Base-by-base conservation (phyloP, 1,140 invertebrate genomes). In the Tigriopus japonicus region DNA sequence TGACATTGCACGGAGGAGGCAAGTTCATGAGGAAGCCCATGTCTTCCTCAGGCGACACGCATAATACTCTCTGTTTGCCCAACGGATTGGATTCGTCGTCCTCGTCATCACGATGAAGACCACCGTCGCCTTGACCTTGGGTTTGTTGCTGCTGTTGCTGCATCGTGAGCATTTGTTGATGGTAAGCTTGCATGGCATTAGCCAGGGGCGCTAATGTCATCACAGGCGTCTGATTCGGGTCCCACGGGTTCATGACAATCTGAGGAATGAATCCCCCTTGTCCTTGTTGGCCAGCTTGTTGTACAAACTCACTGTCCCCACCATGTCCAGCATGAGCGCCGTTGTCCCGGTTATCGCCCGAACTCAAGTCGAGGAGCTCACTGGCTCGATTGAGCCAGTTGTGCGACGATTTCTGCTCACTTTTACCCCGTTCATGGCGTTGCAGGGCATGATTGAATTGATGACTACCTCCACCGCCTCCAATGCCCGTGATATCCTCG, bases 231-330 rank as follows among this genome's bases (percentile, higher is more conserved):
- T n/a, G 42, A 19, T 15, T 17, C 10, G 58, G 42, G 17, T 59
- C 58, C 58, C 58, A 59, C 12, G 58, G 58, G 24, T 59, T 52
- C 58, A 59, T 59, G 14, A 59, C 28, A 12, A 59, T 59, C 9
- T 49, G 41, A 5, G 58, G 58, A 6, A 59, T 19, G 6, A 35
- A 56, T 28, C 41, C 41, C 5, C 58, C 45, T 12, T 49, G 45
- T 10, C 45, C 45, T 10, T 49, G 45, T 17, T 49, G n/a, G 2
- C n/a, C 21, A 10, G 2, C n/a, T 21, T 49, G 45, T 17, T 49
- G n/a, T 2, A 17, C 21, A 21, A 21, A 15, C 12, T 49, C n/a
- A 49, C n/a, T 17, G 21, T 17, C n/a, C 2, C n/a, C 21, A 3
- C n/a, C 45, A 15, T 17, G n/a, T 10, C 21, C 45, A 17, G n/a